Conservation (phyloP, 2,797 vertebrate species). For the Betta splendens region DNA sequence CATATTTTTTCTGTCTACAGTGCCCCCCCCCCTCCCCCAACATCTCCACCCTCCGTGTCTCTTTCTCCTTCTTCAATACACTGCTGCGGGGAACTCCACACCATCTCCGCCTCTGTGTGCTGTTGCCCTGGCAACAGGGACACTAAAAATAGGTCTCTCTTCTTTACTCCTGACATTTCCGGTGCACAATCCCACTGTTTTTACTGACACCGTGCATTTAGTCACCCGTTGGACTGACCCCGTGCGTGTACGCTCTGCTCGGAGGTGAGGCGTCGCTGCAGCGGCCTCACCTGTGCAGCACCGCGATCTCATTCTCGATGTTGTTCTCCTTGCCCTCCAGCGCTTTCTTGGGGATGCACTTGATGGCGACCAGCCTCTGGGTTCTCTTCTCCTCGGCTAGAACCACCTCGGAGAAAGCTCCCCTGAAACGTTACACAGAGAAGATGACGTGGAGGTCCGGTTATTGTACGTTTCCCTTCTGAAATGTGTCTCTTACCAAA, state of each 20-base stretch:
- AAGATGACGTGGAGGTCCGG: constrained; percentile 25
- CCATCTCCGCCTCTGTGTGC: constrained; percentile 81
- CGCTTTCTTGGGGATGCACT: constrained; percentile 96
- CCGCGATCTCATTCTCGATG: constrained; percentile 96
- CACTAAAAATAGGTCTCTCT: constrained; percentile 87
- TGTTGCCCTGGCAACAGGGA: constrained; percentile 85
- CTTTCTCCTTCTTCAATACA: constrained; percentile 74
- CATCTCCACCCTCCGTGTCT: constrained; percentile 59
- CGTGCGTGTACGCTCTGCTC: constrained; percentile 27
- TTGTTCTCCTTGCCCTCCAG: constrained; percentile 95
- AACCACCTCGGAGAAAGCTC: constrained; percentile 96
- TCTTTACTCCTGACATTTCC: constrained; percentile 85
- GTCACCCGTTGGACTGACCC: constrained; percentile 70
- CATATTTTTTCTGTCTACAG: constrained; percentile 19
- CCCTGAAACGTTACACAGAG: constrained; percentile 73
- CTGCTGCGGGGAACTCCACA: constrained; percentile 83
- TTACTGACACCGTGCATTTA: constrained; percentile 77
- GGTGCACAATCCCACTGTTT: constrained; percentile 80
- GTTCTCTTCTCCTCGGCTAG: constrained; percentile 94
- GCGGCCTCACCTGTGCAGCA: constrained; percentile 89
- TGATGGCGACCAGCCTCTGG: constrained; percentile 93
- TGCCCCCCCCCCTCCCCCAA: constrained; percentile 17
- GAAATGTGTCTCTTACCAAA: constrained; percentile 4
- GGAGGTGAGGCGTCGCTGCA: not conserved
- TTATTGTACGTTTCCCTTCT: constrained; percentile 10